Conservation (phyloP, 2,113 vertebrate species). For the Trematomus loennbergii region DNA sequence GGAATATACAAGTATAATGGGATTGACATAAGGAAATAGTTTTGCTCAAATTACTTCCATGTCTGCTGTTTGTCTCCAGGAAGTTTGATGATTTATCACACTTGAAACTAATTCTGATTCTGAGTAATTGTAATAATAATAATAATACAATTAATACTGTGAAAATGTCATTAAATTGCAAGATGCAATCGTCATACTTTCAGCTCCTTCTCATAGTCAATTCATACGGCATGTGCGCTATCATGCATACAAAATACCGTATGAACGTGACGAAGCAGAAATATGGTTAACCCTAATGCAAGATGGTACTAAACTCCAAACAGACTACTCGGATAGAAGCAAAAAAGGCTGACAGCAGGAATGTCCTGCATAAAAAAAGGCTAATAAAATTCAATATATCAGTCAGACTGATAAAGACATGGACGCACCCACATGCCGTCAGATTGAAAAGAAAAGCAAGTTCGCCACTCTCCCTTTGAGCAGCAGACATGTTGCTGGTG, state of each 20-base stretch:
- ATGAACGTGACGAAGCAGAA: background rate
- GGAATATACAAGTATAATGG: slow-evolving; percentile 12
- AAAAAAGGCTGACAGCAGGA: background rate
- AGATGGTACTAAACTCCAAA: background rate
- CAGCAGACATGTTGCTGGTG: slow-evolving; percentile 11
- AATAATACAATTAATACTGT: background rate
- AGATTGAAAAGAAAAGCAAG: background rate
- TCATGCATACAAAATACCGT: background rate
- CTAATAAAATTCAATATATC: too few species aligned
- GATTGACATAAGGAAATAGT: slow-evolving; percentile 31
- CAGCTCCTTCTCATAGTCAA: background rate
- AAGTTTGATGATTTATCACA: slow-evolving; percentile 27
- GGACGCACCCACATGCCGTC: background rate
- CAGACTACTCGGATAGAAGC: background rate
- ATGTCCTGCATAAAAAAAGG: background rate
- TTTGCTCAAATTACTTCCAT: slow-evolving; percentile 67
- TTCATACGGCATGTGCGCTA: background rate
- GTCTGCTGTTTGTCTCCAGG: slow-evolving; percentile 31
- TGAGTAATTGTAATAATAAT: background rate
- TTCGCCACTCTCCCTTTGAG: background rate
- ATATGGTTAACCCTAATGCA: background rate
- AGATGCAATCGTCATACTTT: too few species aligned
- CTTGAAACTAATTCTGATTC: slow-evolving; percentile 31
- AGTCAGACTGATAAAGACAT: too few species aligned
- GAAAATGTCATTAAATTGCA: background rate